phyloP scores from a whole-genome alignment of 2,888 invertebrate species.

The Ochropleura leucogaster region DNA sequence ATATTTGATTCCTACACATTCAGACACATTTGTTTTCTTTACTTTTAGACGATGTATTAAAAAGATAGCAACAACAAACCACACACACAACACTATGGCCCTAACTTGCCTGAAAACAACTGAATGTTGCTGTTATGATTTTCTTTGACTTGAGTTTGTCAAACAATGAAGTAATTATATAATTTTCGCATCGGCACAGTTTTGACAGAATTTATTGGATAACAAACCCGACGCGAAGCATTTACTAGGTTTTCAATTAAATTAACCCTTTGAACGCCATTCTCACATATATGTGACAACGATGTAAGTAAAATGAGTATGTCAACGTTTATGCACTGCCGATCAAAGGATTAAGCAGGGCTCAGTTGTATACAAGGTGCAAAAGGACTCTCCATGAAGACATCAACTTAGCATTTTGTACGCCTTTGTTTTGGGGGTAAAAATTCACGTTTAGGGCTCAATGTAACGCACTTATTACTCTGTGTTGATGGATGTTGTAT shows the following conservation, averaged over 20 bases:
- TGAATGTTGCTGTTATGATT: too few species aligned
- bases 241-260: neutral
- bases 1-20: neutral
- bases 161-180: neutral
- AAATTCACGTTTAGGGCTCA: neutral
- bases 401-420: neutral
- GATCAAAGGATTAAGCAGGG: neutral
- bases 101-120: too few species aligned
- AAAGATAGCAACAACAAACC: too few species aligned
- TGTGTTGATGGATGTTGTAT: neutral
- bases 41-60: neutral
- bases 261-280: too few species aligned
- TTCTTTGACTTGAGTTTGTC: neutral
- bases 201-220: neutral
- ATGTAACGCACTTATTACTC: neutral
- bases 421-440: neutral
- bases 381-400: neutral
- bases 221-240: neutral
- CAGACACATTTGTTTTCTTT: neutral
- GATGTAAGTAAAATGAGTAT: too few species aligned
- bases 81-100: too few species aligned
- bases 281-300: too few species aligned
- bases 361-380: neutral
- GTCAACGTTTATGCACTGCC: too few species aligned
- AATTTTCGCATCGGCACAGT: neutral